phyloP scores from a whole-genome alignment of 2,797 vertebrate genomes.

The Hirundo rustica region DNA sequence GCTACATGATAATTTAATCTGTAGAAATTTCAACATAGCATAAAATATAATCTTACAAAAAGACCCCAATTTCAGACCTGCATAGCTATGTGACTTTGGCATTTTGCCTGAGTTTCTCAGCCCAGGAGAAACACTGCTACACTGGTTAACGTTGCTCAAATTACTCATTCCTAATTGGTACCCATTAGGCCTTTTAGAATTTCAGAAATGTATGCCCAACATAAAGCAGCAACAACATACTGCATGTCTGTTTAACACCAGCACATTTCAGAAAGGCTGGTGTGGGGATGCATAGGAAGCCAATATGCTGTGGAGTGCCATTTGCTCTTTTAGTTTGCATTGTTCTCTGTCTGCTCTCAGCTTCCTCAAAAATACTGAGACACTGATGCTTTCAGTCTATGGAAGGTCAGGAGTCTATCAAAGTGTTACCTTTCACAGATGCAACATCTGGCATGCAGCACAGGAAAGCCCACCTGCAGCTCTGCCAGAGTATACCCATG shows the following conservation, averaged over 20 bases:
- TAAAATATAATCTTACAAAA: neutral
- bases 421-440: neutral
- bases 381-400: neutral
- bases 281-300: accelerated
- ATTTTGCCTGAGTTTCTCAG: neutral
- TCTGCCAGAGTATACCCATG: neutral
- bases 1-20: neutral
- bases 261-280: neutral
- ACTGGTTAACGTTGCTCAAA: neutral
- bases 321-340: neutral
- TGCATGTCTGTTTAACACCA: neutral
- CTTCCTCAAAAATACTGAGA: neutral
- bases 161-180: neutral
- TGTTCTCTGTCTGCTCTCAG: neutral
- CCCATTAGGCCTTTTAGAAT: neutral
- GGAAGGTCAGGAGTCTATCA: neutral
- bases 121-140: neutral
- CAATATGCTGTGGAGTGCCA: accelerated
- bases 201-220: neutral
- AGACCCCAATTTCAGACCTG: neutral
- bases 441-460: neutral
- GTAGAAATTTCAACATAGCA: neutral
- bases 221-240: neutral
- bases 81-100: neutral
- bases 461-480: neutral